Conservation (phyloP, 2,113 vertebrate genomes). For the Ivindomyrus marchei region DNA sequence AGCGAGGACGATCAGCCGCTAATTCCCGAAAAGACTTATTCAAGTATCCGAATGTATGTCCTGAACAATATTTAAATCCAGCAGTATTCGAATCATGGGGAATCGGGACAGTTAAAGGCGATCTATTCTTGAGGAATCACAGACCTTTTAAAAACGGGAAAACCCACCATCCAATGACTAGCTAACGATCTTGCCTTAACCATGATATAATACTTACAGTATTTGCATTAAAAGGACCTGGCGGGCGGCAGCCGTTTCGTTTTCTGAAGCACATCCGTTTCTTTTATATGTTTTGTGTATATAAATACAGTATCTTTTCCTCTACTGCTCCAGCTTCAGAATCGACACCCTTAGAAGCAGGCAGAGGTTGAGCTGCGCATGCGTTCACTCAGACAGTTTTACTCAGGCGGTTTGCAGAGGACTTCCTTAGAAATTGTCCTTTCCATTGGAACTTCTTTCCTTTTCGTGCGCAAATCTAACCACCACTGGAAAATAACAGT, state of each 20-base stretch:
- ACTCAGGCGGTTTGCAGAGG: slow-evolving; percentile 45
- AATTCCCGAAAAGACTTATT: slow-evolving; percentile 32
- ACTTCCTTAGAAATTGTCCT: slow-evolving; percentile 52
- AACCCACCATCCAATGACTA: slow-evolving; percentile 43
- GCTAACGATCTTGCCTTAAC: slow-evolving; percentile 27
- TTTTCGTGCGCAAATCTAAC: slow-evolving; percentile 3
- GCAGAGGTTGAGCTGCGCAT: slow-evolving; percentile 59
- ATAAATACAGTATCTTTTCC: slow-evolving; percentile 37
- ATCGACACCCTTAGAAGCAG: slow-evolving; percentile 62
- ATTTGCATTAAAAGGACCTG: slow-evolving; percentile 62
- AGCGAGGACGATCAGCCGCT: slow-evolving; percentile 23
- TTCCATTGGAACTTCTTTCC: slow-evolving; percentile 31
- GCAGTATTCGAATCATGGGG: slow-evolving; percentile 6
- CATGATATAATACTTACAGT: slow-evolving; percentile 59
- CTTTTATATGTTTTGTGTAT: slow-evolving; percentile 32
- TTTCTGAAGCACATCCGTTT: slow-evolving; percentile 71
- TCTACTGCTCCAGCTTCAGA: slow-evolving; percentile 47
- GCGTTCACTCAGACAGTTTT: slow-evolving; percentile 54
- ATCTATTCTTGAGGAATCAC: slow-evolving; percentile 40
- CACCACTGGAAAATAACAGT: not conserved
- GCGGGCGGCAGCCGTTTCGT: slow-evolving; percentile 60
- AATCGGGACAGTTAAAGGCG: slow-evolving; percentile 26
- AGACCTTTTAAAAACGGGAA: slow-evolving; percentile 49
- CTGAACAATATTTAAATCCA: not conserved
- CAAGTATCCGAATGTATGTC: slow-evolving; percentile 16